Evolutionary conservation across 2,888 invertebrate genomes (phyloP).

Genomic region (Megastigmus dorsalis): DNA sequence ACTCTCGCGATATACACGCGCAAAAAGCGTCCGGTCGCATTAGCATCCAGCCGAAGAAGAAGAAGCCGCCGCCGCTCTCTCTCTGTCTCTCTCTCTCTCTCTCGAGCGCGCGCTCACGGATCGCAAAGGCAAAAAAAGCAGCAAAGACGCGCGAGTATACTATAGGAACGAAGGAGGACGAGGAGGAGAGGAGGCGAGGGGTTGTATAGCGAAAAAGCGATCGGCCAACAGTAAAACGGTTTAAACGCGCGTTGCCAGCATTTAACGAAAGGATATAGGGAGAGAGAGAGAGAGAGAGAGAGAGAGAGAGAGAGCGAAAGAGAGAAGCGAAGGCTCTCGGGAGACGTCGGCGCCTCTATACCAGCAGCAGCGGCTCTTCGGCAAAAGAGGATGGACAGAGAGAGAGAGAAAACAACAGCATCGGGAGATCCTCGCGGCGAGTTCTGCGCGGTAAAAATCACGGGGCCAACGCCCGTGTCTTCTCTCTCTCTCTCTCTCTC

Average conservation of each 20-base stretch:
- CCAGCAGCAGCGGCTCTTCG: no score
- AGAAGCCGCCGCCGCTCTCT: neutral
- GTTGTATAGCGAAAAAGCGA: slow-evolving; percentile 26
- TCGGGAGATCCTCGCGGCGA: slow-evolving; percentile 29
- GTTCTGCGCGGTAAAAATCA: slow-evolving; percentile 48
- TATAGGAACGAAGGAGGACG: neutral
- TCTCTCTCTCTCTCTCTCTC: no score
- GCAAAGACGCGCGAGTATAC: neutral
- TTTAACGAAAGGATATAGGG: slow-evolving; percentile 42
- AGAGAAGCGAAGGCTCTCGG: no score
- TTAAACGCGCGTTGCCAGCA: slow-evolving; percentile 1
- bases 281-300: no score
- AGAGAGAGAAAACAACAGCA: slow-evolving; percentile 10
- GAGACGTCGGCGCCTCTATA: slow-evolving; percentile 24
- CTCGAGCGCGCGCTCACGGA: neutral
- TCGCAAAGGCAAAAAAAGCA: neutral
- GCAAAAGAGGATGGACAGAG: slow-evolving; percentile 27
- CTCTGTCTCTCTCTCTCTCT: neutral
- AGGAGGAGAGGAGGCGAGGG: neutral
- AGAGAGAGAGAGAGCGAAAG: no score
- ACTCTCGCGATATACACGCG: neutral
- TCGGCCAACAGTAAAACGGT: slow-evolving; percentile 28
- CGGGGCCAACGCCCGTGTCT: slow-evolving; percentile 49
- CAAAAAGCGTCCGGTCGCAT: neutral
- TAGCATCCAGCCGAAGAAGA: neutral